Conservation (phyloP, 2,888 invertebrate genomes). For the Parthenolecanium corni region DNA sequence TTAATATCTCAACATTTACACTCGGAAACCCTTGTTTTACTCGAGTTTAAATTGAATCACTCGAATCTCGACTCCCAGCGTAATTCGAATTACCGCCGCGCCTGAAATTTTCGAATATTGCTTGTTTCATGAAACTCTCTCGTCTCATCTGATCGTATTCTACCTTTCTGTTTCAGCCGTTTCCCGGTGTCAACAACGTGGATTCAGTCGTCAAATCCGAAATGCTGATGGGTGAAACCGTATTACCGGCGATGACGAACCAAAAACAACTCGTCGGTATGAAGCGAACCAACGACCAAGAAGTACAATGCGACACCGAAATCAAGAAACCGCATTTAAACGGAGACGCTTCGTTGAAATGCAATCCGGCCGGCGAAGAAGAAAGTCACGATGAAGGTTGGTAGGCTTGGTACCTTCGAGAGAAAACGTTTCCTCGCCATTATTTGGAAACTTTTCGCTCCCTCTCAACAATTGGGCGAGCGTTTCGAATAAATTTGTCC, state of each 20-base stretch:
- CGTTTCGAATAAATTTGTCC: too few species aligned
- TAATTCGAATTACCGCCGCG: too few species aligned
- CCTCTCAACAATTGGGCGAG: too few species aligned
- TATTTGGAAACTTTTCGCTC: too few species aligned
- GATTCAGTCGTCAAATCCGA: constrained; percentile 11
- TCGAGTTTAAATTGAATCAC: too few species aligned
- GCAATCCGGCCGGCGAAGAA: constrained; percentile 20
- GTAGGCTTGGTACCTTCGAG: too few species aligned
- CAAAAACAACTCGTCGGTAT: constrained; percentile 24
- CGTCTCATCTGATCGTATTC: not conserved
- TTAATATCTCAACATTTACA: too few species aligned
- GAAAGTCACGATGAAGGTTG: constrained; percentile 28
- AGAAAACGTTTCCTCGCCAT: too few species aligned
- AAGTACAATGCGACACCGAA: constrained; percentile 29
- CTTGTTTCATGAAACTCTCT: too few species aligned
- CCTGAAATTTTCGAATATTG: too few species aligned
- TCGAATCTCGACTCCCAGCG: too few species aligned
- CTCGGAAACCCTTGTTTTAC: too few species aligned
- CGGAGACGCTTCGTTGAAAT: constrained; percentile 32
- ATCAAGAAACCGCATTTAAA: constrained; percentile 34
- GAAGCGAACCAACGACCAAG: constrained; percentile 30
- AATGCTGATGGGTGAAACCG: not conserved
- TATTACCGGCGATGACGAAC: constrained; percentile 7
- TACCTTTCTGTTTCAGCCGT: constrained; percentile 4
- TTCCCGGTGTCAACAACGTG: not conserved